Percentiles rank a stretch among this genome's conserved stretches.
These are phyloP conservation scores for Danionella cerebrum DNA, from an alignment of 2,113 vertebrate genomes.

Conservation along the genomic window DNA sequence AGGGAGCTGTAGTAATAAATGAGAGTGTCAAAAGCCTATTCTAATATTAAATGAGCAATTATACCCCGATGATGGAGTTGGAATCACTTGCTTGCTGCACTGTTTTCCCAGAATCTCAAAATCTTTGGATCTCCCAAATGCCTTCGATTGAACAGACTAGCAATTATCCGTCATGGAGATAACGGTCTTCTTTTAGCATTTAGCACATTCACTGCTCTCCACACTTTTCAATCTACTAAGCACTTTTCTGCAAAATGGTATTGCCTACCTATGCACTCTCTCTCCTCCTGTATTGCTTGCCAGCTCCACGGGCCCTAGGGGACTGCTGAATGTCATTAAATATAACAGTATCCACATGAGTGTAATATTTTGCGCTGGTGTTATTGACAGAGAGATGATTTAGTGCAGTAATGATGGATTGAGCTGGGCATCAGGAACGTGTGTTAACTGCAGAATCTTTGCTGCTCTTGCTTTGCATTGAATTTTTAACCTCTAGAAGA, in stretches of 20 bases:
- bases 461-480: constrained; percentile 30
- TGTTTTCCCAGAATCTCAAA: not conserved
- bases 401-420: constrained; percentile 67
- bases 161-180: constrained; percentile 14
- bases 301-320: constrained; percentile 51
- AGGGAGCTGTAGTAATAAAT: constrained; percentile 7
- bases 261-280: constrained; percentile 17
- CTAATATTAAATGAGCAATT: constrained; percentile 31
- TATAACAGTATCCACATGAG: constrained; percentile 62
- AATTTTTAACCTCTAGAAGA: not conserved
- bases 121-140: not conserved
- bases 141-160: not conserved
- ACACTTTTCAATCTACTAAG: constrained; percentile 4
- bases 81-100: not conserved
- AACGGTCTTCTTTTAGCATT: constrained; percentile 5
- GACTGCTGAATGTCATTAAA: constrained; percentile 69
- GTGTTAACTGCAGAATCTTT: constrained; percentile 39
- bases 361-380: constrained; percentile 64
- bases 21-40: constrained; percentile 13
- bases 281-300: constrained; percentile 12
- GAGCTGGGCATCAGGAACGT: constrained; percentile 47
- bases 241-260: constrained; percentile 5
- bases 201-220: not conserved
- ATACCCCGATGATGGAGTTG: constrained; percentile 18
- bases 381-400: constrained; percentile 67